phyloP scores from a whole-genome alignment of 2,888 invertebrate genomes.

The Exephanes ischioxanthus region DNA sequence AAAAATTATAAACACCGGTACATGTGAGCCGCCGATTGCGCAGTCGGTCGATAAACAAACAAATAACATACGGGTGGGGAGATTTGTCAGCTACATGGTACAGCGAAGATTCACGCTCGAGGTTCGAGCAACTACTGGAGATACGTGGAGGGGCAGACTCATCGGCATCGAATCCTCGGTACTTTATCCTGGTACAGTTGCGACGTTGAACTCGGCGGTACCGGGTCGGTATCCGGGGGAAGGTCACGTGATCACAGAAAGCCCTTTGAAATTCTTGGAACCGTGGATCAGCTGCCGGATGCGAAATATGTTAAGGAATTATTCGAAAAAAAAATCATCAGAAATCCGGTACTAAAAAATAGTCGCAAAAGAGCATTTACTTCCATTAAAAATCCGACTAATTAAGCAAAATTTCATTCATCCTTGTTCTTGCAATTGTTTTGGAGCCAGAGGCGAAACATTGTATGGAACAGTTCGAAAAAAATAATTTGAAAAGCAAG shows the following conservation, averaged over 20 bases:
- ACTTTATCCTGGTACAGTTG: conserved; percentile 1
- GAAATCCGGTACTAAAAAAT: background rate
- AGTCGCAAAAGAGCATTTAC: background rate
- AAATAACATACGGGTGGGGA: background rate
- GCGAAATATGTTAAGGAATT: background rate
- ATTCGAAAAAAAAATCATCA: background rate
- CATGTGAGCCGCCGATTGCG: background rate
- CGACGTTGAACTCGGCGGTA: conserved; percentile 38
- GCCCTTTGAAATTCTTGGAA: background rate
- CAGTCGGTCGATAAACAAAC: conserved; percentile 6
- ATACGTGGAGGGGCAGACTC: background rate
- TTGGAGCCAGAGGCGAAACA: background rate
- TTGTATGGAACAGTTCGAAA: background rate
- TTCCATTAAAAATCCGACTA: no score
- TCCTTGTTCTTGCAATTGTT: no score
- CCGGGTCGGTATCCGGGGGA: background rate
- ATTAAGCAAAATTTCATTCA: no score
- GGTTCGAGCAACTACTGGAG: conserved; percentile 20
- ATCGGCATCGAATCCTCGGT: conserved; percentile 2
- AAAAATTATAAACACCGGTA: conserved; percentile 26
- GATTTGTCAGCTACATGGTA: background rate
- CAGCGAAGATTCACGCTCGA: conserved; percentile 19
- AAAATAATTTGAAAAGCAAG: no score
- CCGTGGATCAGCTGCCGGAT: background rate
- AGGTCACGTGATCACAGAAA: conserved; percentile 3